A percentile compares a stretch with the other conserved stretches of the same genome.
These are phyloP conservation scores for Cladopsammia gracilis DNA, from an alignment of 64 coral and sea anemone genomes.

Conservation along the genomic window DNA sequence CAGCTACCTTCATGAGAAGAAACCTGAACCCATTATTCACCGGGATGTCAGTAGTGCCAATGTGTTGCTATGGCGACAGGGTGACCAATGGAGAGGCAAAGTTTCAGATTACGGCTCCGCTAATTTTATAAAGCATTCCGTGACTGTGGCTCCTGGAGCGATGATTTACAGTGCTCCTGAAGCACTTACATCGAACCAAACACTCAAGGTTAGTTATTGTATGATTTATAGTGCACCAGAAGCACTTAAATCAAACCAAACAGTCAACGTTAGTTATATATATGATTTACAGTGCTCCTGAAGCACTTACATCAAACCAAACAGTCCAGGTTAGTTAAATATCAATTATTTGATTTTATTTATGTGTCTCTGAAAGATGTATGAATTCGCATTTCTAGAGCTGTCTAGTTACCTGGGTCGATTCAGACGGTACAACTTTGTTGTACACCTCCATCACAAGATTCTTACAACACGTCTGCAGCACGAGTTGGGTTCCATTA, in stretches of 20 bases:
- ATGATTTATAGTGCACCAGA: no score
- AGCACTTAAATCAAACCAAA: no score
- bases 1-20: constrained; percentile 33
- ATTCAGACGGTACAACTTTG: no score
- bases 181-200: constrained; percentile 19
- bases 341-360: neutral
- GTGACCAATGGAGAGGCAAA: constrained; percentile 41
- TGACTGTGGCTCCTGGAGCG: constrained; percentile 40
- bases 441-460: no score
- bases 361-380: no score
- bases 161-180: constrained; percentile 47
- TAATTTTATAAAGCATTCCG: constrained; percentile 11
- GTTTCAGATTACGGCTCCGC: constrained; percentile 74
- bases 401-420: no score
- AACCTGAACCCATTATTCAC: constrained; percentile 44
- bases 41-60: constrained; percentile 67
- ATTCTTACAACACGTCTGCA: no score
- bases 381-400: no score
- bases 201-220: constrained; percentile 28
- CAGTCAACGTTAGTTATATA: no score
- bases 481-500: no score
- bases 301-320: no score
- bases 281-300: no score
- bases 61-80: constrained; percentile 63
- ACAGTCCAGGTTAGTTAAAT: neutral